Base-by-base conservation (phyloP, 1,140 invertebrate genomes). In the Arctopsyche grandis region DNA sequence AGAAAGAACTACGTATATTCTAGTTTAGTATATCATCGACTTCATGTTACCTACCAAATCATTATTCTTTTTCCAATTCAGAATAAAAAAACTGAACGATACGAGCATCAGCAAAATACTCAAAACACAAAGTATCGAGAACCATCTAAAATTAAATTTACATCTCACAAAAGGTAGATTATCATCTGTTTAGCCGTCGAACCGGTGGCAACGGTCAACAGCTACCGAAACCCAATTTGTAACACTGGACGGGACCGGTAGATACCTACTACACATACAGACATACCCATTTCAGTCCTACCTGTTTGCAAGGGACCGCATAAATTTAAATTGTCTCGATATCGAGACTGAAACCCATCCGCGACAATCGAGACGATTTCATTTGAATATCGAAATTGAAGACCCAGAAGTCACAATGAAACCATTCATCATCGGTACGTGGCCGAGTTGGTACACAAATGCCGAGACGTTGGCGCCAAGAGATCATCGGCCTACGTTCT, bases 161-260 rank as follows among this genome's bases (percentile, higher is more conserved):
- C 29, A 38, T 38, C 29, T 38, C 29, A 38, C 29, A 1, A 38
- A 38, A 38, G 29, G 29, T 21, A 16, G 56, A 60, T 60, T 21
- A 21, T 60, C 21, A 60, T 60, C 56, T 60, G 56, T 19, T 60
- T 60, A 60, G 56, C 16, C n/a, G 21, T 21, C 56, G 56, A 21
- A 60, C 48, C 12, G 12, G 29, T 38, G 29, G 29, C 29, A 38
- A 38, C 29, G 29, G 29, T 38, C 29, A 38, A 12, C 70, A 48
- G 70, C 70, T 73, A 73, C 71, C 46, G 46, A 46, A 74, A 48
- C 38, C n/a, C 71, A 74, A 29, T 52, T 74, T 22, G 71, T 48
- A 21, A 19, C 66, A 29, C 22, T 60, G n/a, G 56, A 60, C 16
- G 56, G 48, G 9, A 38, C 7, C 1, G 29, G 7, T 38, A 38